A percentile compares a stretch with the other conserved stretches of the same genome.
Evolutionary conservation across 2,113 vertebrate genomes (phyloP).

Genomic region (Macrotus californicus): DNA sequence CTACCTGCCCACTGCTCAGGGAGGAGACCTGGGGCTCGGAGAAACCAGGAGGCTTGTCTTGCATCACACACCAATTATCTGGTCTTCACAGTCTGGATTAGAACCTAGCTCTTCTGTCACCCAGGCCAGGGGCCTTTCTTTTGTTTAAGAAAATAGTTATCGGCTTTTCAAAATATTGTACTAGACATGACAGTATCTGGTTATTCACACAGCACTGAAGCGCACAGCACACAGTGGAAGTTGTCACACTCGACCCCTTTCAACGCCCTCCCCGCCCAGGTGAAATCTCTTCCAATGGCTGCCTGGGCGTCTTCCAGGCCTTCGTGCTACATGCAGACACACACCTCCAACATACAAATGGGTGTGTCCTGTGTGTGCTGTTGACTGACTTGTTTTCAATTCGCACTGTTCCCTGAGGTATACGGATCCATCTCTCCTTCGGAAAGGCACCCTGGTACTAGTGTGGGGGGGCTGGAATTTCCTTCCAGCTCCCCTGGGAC

Average conservation of each 20-base stretch:
- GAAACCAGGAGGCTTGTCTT: background rate
- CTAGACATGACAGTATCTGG: background rate
- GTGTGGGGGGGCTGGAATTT: background rate
- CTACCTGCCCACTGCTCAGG: background rate
- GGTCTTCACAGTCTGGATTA: background rate
- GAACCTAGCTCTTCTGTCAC: background rate
- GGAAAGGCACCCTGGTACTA: background rate
- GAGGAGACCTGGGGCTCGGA: background rate
- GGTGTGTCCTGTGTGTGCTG: background rate
- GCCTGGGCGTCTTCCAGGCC: background rate
- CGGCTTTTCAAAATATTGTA: background rate
- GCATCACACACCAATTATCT: rapidly evolving
- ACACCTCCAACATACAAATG: background rate
- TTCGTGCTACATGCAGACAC: too few species aligned
- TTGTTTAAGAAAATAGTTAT: background rate
- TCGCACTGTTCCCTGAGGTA: background rate
- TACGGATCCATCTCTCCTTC: background rate
- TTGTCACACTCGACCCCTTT: background rate
- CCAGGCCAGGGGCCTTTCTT: background rate
- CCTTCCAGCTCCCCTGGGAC: background rate
- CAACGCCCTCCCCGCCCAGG: background rate
- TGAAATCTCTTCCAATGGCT: background rate
- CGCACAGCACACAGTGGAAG: background rate
- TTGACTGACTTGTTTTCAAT: background rate
- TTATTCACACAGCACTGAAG: background rate